phyloP scores from a whole-genome alignment of 2,113 vertebrate species.

The Furnarius figulus region DNA sequence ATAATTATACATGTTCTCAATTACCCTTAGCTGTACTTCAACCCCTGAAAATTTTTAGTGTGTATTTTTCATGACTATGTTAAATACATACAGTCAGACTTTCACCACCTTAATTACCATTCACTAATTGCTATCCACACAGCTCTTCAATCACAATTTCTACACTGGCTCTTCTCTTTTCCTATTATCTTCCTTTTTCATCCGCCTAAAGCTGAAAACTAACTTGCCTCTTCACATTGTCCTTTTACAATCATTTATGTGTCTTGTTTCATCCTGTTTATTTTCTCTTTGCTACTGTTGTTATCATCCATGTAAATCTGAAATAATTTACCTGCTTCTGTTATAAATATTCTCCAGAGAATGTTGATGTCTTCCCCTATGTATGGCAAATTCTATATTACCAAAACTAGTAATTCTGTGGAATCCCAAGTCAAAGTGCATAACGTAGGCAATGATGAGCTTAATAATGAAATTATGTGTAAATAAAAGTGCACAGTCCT shows the following conservation, averaged over 20 bases:
- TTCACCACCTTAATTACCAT: neutral
- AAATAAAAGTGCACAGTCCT: neutral
- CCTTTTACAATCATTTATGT: neutral
- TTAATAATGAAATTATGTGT: neutral
- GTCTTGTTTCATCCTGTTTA: neutral
- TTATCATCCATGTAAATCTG: neutral
- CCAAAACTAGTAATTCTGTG: neutral
- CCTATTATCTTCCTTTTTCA: neutral
- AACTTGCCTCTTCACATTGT: neutral
- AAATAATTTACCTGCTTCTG: neutral
- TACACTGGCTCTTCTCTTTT: neutral
- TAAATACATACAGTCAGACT: neutral
- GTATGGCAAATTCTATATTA: neutral
- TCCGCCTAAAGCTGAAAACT: neutral
- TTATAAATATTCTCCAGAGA: neutral
- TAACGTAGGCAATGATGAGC: neutral
- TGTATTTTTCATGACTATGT: neutral
- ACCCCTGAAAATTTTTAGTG: neutral
- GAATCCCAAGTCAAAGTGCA: neutral
- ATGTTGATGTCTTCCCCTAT: neutral
- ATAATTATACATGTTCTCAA: neutral
- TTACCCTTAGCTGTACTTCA: neutral
- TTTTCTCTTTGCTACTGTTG: neutral
- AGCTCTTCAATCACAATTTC: constrained; percentile 7
- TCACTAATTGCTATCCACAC: neutral